A percentile compares a stretch with the other conserved stretches of the same genome.
Evolutionary conservation across 2,888 invertebrate species (phyloP).

Genomic region (Epistrophella euchroma): DNA sequence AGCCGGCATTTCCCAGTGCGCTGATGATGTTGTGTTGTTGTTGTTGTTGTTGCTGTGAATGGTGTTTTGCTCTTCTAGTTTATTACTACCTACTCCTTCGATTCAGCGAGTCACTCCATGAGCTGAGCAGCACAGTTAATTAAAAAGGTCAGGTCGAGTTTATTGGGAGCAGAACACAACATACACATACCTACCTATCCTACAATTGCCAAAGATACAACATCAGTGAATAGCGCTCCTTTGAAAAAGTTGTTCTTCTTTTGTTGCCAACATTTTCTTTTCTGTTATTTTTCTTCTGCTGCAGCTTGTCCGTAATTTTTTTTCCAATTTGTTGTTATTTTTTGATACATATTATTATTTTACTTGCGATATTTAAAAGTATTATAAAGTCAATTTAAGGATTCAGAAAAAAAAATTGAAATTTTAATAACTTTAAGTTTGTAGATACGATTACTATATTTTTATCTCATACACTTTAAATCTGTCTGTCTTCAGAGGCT

Average conservation of each 20-base stretch:
- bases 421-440: no score
- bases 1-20: constrained; percentile 37
- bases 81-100: constrained; percentile 55
- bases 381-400: neutral
- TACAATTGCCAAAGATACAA: constrained; percentile 34
- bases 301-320: constrained; percentile 18
- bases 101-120: constrained; percentile 15
- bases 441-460: no score
- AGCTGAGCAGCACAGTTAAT: constrained; percentile 64
- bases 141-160: constrained; percentile 76
- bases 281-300: no score
- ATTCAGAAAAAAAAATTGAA: neutral
- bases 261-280: constrained; percentile 6
- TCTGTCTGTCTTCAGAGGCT: no score
- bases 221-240: constrained; percentile 36
- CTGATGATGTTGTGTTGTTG: constrained; percentile 14
- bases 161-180: constrained; percentile 64
- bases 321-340: constrained; percentile 70
- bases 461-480: no score
- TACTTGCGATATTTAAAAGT: neutral
- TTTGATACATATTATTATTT: constrained; percentile 30
- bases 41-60: no score
- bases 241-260: constrained; percentile 4
- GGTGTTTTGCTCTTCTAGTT: constrained; percentile 33
- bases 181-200: constrained; percentile 24